Base-by-base conservation (phyloP, 2,113 vertebrate genomes). In the Phoenicopterus ruber region DNA sequence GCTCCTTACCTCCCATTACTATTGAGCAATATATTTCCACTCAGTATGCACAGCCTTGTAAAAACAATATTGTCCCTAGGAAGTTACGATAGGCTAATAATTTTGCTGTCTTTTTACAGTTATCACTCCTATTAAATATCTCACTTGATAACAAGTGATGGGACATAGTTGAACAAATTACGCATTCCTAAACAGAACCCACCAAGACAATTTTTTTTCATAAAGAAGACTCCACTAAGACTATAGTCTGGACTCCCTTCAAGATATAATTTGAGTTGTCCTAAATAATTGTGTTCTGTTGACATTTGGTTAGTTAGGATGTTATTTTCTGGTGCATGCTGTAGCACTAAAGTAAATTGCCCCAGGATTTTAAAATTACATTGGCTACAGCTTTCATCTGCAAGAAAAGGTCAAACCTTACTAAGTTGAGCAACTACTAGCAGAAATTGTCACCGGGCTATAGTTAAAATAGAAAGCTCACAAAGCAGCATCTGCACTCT, bases 351-450 rank as follows among this genome's bases (percentile, higher is more conserved):
- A 95, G 65, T 78, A 93, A 94, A 96, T 91, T 84, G 50, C 49
- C 40, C 21, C 31, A 88, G 52, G 72, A 70, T 88, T 95, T 95
- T 34, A 88, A 96, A 97, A 95, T 83, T 63, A 67, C 40, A 36
- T 84, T 66, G 55, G 34, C 70, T 87, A 79, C 62, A 90, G 13
- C 58, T 94, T 95, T 82, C 13, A 70, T 93, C 85, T 95, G 16
- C 72, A 86, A 86, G 86, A 91, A 96, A 93, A 95, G 72, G 79
- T 94, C 91, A 97, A 97, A 76, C 24, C 74, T 50, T 67, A 79
- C 46, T 71, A 89, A 81, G 77, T 12, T 92, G 47, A 62, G 57
- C 50, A 94, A 44, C 58, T 58, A n/a, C 47, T 44, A 81, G 40
- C 34, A 93, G 79, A 93, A 95, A 86, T 87, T 83, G 55, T 86